phyloP scores from a whole-genome alignment of 2,797 vertebrate genomes.

The Lateolabrax maculatus region DNA sequence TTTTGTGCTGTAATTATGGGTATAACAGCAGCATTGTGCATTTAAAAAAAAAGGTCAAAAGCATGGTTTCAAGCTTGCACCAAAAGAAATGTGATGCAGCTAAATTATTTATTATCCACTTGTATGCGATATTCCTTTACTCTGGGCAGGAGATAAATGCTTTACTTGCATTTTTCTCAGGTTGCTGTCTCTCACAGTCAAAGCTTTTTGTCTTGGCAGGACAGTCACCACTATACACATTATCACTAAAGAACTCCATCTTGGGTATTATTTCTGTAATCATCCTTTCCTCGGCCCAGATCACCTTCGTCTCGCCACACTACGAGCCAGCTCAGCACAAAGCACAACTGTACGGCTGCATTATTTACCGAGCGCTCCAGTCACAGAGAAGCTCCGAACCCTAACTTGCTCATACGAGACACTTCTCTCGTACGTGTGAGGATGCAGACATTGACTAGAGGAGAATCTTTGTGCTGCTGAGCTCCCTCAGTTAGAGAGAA shows the following conservation, averaged over 20 bases:
- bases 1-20: neutral
- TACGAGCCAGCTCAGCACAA: slow-evolving; percentile 34
- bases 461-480: slow-evolving; percentile 9
- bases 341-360: slow-evolving; percentile 6
- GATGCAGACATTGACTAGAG: slow-evolving; percentile 10
- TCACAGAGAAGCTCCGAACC: slow-evolving; percentile 29
- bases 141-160: slow-evolving; percentile 14
- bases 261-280: slow-evolving; percentile 46
- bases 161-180: neutral
- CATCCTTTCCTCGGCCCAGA: slow-evolving; percentile 42
- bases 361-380: slow-evolving; percentile 32
- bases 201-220: slow-evolving; percentile 29
- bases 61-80: neutral
- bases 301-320: slow-evolving; percentile 39
- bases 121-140: slow-evolving; percentile 6
- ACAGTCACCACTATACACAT: slow-evolving; percentile 9
- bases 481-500: slow-evolving; percentile 23
- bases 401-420: slow-evolving; percentile 10
- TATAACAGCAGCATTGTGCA: neutral
- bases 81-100: slow-evolving; percentile 9
- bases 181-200: slow-evolving; percentile 15
- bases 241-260: slow-evolving; percentile 27
- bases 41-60: slow-evolving; percentile 10
- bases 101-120: slow-evolving; percentile 15
- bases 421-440: neutral